Conservation (phyloP, 1,140 invertebrate species). For the Paramacrobiotus metropolitanus region DNA sequence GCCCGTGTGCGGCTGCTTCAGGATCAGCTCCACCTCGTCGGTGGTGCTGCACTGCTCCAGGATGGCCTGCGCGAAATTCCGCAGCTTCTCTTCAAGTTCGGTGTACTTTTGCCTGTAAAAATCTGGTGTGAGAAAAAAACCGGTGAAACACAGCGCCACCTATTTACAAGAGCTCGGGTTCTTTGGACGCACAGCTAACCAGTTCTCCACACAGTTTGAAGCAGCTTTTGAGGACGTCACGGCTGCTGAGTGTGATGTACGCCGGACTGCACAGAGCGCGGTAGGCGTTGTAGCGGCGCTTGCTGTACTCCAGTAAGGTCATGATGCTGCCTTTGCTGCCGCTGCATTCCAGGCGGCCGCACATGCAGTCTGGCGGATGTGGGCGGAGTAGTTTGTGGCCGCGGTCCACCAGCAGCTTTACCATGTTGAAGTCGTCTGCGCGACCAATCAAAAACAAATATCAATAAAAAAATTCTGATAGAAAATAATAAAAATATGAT, state of each 20-base stretch:
- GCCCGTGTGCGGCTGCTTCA: neutral
- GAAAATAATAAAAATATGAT: no score
- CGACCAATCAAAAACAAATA: no score
- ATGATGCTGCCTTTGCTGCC: neutral
- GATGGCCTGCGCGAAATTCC: neutral
- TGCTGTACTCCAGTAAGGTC: neutral
- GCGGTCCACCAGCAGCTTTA: neutral
- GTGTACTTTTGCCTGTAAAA: neutral
- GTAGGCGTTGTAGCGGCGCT: neutral
- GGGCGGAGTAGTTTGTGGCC: neutral
- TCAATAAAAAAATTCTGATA: no score
- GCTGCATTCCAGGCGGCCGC: neutral
- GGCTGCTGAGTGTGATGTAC: neutral
- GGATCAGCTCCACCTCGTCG: neutral
- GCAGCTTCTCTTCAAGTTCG: neutral
- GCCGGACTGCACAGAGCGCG: neutral
- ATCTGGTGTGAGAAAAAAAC: neutral
- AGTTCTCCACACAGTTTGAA: neutral
- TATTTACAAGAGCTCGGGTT: neutral
- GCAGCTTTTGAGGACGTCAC: neutral
- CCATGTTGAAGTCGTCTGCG: neutral
- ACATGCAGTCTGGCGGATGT: neutral
- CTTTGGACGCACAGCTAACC: neutral
- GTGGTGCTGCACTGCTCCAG: neutral
- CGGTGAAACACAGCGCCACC: neutral